A percentile compares a stretch with the other conserved stretches of the same genome.
phyloP scores from a whole-genome alignment of 2,888 invertebrate genomes.

The Caradrina kadenii region DNA sequence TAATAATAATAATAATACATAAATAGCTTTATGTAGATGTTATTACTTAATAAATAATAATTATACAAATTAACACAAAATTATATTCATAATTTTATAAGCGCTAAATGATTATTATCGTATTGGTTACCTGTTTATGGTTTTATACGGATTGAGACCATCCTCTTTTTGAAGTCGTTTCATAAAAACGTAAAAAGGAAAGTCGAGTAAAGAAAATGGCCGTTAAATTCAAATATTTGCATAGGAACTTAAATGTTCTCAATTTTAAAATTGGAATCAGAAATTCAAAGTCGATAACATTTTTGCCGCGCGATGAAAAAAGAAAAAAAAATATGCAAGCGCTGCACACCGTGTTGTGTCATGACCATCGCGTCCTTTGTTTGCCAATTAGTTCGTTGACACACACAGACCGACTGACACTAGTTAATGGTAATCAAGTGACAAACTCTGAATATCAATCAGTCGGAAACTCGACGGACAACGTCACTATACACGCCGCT shows the following conservation, averaged over 20 bases:
- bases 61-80: neutral
- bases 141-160: neutral
- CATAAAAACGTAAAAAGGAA: neutral
- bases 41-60: too few species aligned
- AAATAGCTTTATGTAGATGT: too few species aligned
- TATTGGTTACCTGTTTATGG: too few species aligned
- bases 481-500: slow-evolving; percentile 33
- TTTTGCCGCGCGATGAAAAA: slow-evolving; percentile 23
- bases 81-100: too few species aligned
- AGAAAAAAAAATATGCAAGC: slow-evolving; percentile 55
- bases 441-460: slow-evolving; percentile 69
- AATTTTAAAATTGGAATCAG: neutral
- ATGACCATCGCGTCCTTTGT: slow-evolving; percentile 72
- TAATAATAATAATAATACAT: neutral
- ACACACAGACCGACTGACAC: slow-evolving; percentile 69
- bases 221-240: slow-evolving; percentile 25
- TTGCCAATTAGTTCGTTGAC: slow-evolving; percentile 86
- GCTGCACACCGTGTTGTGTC: slow-evolving; percentile 46
- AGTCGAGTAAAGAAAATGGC: neutral
- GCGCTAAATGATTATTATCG: too few species aligned
- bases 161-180: neutral
- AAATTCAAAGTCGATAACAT: neutral
- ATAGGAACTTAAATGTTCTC: neutral
- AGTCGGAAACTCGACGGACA: slow-evolving; percentile 62
- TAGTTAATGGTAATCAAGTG: slow-evolving; percentile 73